Conservation (phyloP, 2,888 invertebrate genomes). For the Amphiduros pacificus region DNA sequence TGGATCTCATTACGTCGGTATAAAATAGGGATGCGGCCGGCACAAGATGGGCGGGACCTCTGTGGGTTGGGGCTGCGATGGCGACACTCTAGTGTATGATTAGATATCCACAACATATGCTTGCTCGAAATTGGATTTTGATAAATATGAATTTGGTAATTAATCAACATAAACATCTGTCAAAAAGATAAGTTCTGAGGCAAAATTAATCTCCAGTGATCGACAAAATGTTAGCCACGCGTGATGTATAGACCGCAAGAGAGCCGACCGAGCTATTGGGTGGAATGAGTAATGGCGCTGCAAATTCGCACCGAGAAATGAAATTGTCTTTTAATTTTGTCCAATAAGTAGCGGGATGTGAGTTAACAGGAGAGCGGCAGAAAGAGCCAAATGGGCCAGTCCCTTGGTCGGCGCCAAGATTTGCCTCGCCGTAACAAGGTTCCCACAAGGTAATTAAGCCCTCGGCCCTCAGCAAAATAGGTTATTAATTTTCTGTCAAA, state of each 20-base stretch:
- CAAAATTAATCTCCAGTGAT: slow-evolving; percentile 1
- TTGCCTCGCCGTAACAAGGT: background rate
- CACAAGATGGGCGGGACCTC: no score
- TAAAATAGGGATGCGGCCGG: no score
- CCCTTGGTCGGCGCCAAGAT: slow-evolving; percentile 5
- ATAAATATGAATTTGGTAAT: slow-evolving; percentile 20
- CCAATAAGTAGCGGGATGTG: slow-evolving; percentile 9
- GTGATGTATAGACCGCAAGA: slow-evolving; percentile 13
- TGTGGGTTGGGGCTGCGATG: no score
- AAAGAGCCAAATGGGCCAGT: background rate
- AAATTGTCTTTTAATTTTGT: slow-evolving; percentile 21
- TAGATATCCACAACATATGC: no score
- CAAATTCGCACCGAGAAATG: slow-evolving; percentile 13
- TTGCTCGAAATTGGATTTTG: slow-evolving; percentile 5
- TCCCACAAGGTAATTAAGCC: slow-evolving; percentile 1
- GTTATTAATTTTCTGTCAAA: slow-evolving; percentile 19
- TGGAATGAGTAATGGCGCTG: slow-evolving; percentile 5
- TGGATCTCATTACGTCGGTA: no score
- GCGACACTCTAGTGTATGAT: no score
- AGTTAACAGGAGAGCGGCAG: background rate
- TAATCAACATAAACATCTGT: slow-evolving; percentile 18
- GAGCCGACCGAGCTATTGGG: background rate
- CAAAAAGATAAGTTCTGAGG: slow-evolving; percentile 1
- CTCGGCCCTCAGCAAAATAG: background rate
- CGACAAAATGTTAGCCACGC: background rate